These are phyloP conservation scores for Lycaon pictus DNA, from an alignment of 2,113 vertebrate genomes.

Conservation along the genomic window DNA sequence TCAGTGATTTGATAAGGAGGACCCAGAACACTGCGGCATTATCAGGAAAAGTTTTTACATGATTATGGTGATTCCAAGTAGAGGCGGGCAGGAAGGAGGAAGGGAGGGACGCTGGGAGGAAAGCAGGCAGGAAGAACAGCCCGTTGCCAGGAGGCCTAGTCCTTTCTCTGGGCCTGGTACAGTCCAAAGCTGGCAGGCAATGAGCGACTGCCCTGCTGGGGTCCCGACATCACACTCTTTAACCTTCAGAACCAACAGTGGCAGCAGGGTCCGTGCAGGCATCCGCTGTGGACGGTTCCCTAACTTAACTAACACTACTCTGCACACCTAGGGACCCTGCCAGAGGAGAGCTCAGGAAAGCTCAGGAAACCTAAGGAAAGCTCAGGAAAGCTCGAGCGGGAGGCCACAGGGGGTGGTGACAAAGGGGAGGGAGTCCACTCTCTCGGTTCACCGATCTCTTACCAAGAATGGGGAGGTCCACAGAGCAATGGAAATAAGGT, in stretches of 20 bases:
- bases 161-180: not conserved
- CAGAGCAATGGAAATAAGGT: not conserved
- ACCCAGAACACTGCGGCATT: not conserved
- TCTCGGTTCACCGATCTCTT: not conserved
- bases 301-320: not conserved
- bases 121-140: too few relatives aligned
- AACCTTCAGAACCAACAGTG: not conserved
- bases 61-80: rapidly evolving
- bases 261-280: not conserved
- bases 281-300: not conserved
- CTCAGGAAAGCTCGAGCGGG: too few relatives aligned
- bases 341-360: rapidly evolving
- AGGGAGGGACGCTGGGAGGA: not conserved
- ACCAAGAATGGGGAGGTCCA: not conserved
- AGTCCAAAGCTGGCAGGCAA: not conserved
- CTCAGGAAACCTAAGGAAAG: too few relatives aligned
- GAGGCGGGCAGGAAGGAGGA: not conserved
- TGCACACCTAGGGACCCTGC: too few relatives aligned
- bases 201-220: rapidly evolving
- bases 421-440: rapidly evolving
- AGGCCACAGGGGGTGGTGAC: not conserved
- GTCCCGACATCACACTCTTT: too few relatives aligned
- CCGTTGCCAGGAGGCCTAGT: rapidly evolving
- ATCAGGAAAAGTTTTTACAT: not conserved
- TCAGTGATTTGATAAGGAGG: not conserved